These are phyloP conservation scores for Callimorpha dominula DNA, from an alignment of 2,888 invertebrate species.

Conservation along the genomic window DNA sequence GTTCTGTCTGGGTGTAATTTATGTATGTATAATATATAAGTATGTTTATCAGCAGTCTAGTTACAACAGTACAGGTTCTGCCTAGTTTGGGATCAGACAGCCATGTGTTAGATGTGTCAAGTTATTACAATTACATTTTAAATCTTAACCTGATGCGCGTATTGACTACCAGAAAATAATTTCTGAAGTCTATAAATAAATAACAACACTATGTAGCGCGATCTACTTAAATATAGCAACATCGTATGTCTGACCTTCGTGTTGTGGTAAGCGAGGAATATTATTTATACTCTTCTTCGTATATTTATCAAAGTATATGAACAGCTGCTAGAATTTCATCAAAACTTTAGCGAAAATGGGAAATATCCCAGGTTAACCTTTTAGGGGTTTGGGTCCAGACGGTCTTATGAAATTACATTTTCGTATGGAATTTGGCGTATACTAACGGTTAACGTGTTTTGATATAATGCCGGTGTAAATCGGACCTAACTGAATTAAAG, in stretches of 20 bases:
- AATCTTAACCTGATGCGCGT: neutral
- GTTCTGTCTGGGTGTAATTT: no score
- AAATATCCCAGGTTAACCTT: neutral
- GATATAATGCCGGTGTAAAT: neutral
- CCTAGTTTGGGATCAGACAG: no score
- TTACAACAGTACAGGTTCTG: no score
- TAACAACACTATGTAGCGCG: slow-evolving; percentile 36
- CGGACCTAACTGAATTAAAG: neutral
- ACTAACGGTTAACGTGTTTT: neutral
- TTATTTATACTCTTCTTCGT: slow-evolving; percentile 39
- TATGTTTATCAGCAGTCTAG: no score
- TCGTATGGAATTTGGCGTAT: neutral
- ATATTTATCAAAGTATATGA: slow-evolving; percentile 25
- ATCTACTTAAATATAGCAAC: slow-evolving; percentile 53
- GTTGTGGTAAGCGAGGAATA: slow-evolving; percentile 54
- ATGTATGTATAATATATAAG: no score
- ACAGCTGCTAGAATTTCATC: slow-evolving; percentile 26
- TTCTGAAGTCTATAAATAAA: slow-evolving; percentile 30
- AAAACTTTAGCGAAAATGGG: neutral
- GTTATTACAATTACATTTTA: neutral
- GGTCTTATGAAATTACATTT: neutral
- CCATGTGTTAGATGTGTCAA: neutral
- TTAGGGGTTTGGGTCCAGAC: neutral
- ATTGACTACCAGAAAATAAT: slow-evolving; percentile 4
- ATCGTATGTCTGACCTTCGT: slow-evolving; percentile 56